These are phyloP conservation scores for Noctua comes DNA, from an alignment of 2,888 invertebrate genomes.

Conservation along the genomic window DNA sequence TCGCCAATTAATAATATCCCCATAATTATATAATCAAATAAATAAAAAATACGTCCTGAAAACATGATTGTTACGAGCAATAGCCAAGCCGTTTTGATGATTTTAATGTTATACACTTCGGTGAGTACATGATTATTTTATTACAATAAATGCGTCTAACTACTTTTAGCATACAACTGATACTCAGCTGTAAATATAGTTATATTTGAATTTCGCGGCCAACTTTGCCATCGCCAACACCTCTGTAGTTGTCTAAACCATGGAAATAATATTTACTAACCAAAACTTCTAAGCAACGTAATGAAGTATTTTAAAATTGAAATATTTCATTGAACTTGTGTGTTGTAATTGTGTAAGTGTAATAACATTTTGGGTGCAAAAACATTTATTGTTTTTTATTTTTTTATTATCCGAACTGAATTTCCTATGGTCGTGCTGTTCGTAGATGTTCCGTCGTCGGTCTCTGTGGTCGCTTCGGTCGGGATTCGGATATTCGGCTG, in stretches of 20 bases:
- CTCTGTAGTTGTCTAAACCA: background rate
- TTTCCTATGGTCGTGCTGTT: background rate
- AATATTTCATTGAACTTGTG: background rate
- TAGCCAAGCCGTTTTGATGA: no score
- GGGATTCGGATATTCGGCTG: constrained; percentile 12
- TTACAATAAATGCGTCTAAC: no score
- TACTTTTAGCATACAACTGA: no score
- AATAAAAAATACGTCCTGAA: no score
- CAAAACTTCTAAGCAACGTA: background rate
- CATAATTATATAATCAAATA: no score
- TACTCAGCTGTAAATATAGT: no score
- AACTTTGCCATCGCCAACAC: background rate
- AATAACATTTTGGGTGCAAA: background rate
- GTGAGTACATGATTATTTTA: no score
- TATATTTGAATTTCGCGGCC: no score
- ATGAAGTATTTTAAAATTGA: background rate
- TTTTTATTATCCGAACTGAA: background rate
- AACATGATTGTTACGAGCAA: no score
- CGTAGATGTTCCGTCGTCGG: background rate
- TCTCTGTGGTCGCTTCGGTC: constrained; percentile 10
- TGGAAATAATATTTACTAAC: background rate
- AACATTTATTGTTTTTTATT: background rate
- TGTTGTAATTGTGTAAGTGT: background rate
- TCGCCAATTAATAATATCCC: no score
- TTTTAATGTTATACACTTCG: no score